Base-by-base conservation (phyloP, 2,888 invertebrate species). In the Calameuta idolon region DNA sequence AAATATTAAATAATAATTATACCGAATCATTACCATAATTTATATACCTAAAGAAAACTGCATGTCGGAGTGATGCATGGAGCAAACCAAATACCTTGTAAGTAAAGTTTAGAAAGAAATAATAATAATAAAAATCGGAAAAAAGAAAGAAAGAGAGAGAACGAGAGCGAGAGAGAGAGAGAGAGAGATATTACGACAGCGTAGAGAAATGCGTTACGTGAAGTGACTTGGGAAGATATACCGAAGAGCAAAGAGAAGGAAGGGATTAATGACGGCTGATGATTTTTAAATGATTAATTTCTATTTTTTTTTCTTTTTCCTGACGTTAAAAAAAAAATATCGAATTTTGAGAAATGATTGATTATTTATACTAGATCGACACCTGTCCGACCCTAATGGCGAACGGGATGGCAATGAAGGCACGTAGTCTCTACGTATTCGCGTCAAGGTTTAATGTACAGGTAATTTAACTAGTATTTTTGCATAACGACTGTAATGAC, bases 11-110 rank as follows among this genome's bases (percentile, higher is more conserved):
- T 89, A 87, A 87, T 89, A 87, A 87, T 90, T 89, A 88, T 91
- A 91, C 88, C 88, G 90, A 90, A 91, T 90, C 90, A 91, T 91
- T 90, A 91, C 90, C 90, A 90, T 91, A 91, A 91, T 91, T 91
- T 91, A 91, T 91, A 91, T 90, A 90, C 89, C 87, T 88, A 89
- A 87, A 73, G 75, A 79, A 76, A 74, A 77, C 78, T 79, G 78
- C 83, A 81, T 81, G 83, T 81, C 78, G 77, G 74, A 37, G 37
- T 35, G 74, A 74, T 40, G 84, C 86, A 86, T 85, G 83, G 83
- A 85, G 85, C 78, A 88, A 90, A 90, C 90, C 90, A 90, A 91
- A 90, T 90, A 90, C 87, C 85, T 89, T 91, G 88, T 90, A 89
- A 89, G 90, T 90, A 89, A 88, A 83, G 83, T 86, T 86, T 88